Base-by-base conservation (phyloP, 2,797 vertebrate genomes). In the Sitta carolinensis region DNA sequence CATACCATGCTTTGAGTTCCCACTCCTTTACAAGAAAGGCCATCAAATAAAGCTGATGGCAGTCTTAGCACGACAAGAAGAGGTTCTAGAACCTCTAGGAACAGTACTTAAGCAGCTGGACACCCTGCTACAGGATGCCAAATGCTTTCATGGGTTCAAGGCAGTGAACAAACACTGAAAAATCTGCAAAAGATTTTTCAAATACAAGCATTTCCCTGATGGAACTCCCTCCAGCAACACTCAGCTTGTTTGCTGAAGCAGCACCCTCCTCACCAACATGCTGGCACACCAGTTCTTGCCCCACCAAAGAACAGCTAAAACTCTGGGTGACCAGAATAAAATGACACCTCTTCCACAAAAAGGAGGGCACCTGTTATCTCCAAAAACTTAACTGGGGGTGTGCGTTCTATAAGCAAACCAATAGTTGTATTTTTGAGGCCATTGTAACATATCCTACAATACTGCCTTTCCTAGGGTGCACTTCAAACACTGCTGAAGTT, bases 391-490 rank as follows among this genome's bases (percentile, higher is more conserved):
- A 58, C 1, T 61, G 19, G 11, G 52, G 13, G 10, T 16, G 6
- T 21, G 13, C 3, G 6, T 21, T 21, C 29, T 4, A 20, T 6
- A 48, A 5, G 3, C 34, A 61, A 57, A 82, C 9, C 47, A 14
- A 16, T 30, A 89, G 13, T 0, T 58, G 4, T 4, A 25, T 25
- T 79, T 77, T 48, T 78, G 27, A 82, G 10, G 7, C 8, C 40
- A 55, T 36, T 52, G 1, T 15, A 92, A 68, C 11, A 30, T 23
- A 69, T 7, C 9, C 43, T 13, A 48, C 30, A 80, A 59, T 29
- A 27, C 0, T 16, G 7, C 5, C n/a, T 38, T 58, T 32, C 29
- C 9, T 34, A 50, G 15, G 10, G 14, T 38, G 14, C 2, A 3
- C 9, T 34, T 54, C 36, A 38, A 78, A 54, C 13, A 51, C 16